Base-by-base conservation (phyloP, 2,888 invertebrate species). In the Stramonita haemastoma region DNA sequence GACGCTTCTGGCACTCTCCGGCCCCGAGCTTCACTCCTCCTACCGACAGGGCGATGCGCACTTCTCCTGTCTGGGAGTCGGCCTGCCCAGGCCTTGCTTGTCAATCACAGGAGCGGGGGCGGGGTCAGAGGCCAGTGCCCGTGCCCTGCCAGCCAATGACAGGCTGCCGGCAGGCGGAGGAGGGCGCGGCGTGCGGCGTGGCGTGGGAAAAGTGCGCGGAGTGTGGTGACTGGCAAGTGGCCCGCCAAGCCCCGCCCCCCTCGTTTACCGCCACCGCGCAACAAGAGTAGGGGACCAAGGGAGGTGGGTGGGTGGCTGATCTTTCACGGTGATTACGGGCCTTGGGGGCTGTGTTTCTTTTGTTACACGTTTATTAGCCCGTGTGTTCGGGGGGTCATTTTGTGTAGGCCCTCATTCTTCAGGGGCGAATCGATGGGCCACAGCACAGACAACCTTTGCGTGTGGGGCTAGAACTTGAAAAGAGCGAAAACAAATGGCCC, bases 141-240 rank as follows among this genome's bases (percentile, higher is more conserved):
- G 86, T 66, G n/a, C 13, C 60, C 11, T 66, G 34, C 60, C 66
- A 77, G 60, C 90, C 90, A 90, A 90, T 84, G 66, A 66, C 84
- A 32, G 56, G 34, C 15, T 46, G 32, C 32, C 29, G 34, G 0
- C 22, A 32, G 26, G 19, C n/a, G 29, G 83, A 15, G 2, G 83
- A 57, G 46, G 73, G 56, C 32, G 34, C 66, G 66, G n/a, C 29
- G 60, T 32, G 56, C 17, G 83, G n/a, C 83, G 81, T 83, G 60
- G n/a, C 81, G 79, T 86, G 70, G 86, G 87, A 87, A 87, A 81
- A 81, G 83, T 79, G 17, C 87, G 15, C 0, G 66, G 70, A 81
- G 57, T 34, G 81, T 81, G 66, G 29, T 87, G 79, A 60, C 89
- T 60, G 89, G 83, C 89, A 89, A 87, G 81, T 87, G 87, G 83